These are phyloP conservation scores for Noctua comes DNA, from an alignment of 2,888 invertebrate species.

Conservation along the genomic window DNA sequence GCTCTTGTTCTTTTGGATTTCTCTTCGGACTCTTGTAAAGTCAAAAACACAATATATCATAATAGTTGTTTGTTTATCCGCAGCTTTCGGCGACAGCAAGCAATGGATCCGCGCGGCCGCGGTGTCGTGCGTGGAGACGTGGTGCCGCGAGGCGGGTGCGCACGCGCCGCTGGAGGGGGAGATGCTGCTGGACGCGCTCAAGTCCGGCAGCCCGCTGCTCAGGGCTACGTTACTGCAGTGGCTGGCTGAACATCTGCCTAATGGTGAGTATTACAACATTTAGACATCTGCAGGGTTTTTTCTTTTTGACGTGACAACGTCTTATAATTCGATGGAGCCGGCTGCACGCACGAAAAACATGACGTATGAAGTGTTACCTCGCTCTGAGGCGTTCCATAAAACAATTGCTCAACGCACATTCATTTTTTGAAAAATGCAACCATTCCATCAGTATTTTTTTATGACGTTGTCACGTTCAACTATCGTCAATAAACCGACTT, in stretches of 20 bases:
- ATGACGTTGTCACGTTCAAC: too few relatives aligned
- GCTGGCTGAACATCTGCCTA: slow-evolving; percentile 95
- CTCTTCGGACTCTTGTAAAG: not conserved
- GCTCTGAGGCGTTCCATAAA: too few relatives aligned
- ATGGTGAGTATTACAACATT: slow-evolving; percentile 83
- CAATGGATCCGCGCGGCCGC: slow-evolving; percentile 95
- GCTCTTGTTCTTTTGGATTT: not conserved
- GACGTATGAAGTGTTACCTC: too few relatives aligned
- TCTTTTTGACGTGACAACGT: too few relatives aligned
- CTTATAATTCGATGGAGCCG: too few relatives aligned
- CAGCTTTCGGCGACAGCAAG: slow-evolving; percentile 93
- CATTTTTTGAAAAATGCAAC: too few relatives aligned
- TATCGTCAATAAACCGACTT: too few relatives aligned
- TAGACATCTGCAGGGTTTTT: not conserved
- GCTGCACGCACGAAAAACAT: too few relatives aligned
- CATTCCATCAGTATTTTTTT: too few relatives aligned
- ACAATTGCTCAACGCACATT: too few relatives aligned
- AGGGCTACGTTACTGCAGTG: slow-evolving; percentile 95
- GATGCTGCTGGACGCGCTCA: slow-evolving; percentile 96
- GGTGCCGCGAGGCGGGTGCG: slow-evolving; percentile 94
- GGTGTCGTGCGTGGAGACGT: slow-evolving; percentile 95
- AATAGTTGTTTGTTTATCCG: not conserved
- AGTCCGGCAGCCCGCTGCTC: slow-evolving; percentile 95
- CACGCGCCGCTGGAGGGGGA: slow-evolving; percentile 95
- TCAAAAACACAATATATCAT: not conserved